Evolutionary conservation across 2,113 vertebrate genomes (phyloP), one percentile per base, ranked within the genome.

Genomic region (Plecturocebus donacophilus): DNA sequence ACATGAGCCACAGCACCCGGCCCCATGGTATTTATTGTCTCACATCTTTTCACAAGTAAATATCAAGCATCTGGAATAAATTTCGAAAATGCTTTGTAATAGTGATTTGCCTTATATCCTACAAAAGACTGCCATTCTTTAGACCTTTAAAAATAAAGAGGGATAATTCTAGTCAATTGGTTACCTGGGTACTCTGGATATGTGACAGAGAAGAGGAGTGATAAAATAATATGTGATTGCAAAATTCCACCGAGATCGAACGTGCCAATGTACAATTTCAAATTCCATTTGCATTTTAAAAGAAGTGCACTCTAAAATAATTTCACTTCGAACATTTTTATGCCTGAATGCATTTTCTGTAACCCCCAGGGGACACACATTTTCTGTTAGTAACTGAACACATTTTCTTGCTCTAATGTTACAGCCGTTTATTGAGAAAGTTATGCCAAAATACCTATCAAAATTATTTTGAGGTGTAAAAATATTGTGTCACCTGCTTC

Each of bases 201-300:
- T 2, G 27, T 21, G 32, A 4, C 56, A 21, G 25, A 71, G 21
- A 61, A 84, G 32, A 58, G 40, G 25, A 82, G 91, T 61, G 49
- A 84, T 73, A 87, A 85, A 90, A 90, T 87, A 96, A 85, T 87
- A 91, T 25, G 20, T 91, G 54, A 12, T 56, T 92, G 56, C 42
- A 79, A 95, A 97, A 95, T 90, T 92, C 95, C 38, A 49, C 47
- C 13, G 76, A 90, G 80, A 82, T 49, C 52, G 12, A 92, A 90
- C 70, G 10, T 89, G 84, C 42, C 90, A 87, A 54, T 20, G 54
- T 75, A 92, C 81, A 97, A 84, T 61, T 95, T 97, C 71, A 90
- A 86, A 86, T 97, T 90, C 84, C 23, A 97, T 97, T 97, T 96
- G 87, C 87, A 94, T 97, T 85, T 95, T 97, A 91, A 96, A 97